phyloP scores from a whole-genome alignment of 2,888 invertebrate species.

The Imbricaverruca yamaguchii region DNA sequence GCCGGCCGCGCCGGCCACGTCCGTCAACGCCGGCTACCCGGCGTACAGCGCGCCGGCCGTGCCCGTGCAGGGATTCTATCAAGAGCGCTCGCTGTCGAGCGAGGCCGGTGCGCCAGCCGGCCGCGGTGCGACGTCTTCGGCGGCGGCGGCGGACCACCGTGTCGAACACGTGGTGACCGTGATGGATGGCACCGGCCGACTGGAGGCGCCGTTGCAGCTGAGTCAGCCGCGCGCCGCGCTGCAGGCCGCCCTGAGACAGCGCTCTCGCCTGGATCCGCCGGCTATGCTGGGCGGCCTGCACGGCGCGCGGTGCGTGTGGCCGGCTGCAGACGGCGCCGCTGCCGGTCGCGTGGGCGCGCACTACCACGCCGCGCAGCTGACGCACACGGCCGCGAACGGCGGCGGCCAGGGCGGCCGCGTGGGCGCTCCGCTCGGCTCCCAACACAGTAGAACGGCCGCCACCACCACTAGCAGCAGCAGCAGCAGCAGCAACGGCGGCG shows the following conservation, averaged over 20 bases:
- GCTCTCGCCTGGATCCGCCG: neutral
- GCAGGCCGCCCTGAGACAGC: constrained; percentile 1
- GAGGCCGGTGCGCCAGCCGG: neutral
- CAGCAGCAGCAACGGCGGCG: neutral
- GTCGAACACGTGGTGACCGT: constrained; percentile 15
- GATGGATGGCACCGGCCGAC: neutral
- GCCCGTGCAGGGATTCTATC: constrained; percentile 3
- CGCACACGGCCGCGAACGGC: neutral
- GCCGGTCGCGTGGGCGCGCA: neutral
- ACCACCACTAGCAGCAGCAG: too few species aligned
- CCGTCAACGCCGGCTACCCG: neutral
- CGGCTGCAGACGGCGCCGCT: neutral
- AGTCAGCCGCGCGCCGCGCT: constrained; percentile 10
- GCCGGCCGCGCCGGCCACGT: neutral
- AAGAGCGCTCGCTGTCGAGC: neutral
- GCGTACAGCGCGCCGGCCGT: neutral
- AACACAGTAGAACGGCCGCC: neutral
- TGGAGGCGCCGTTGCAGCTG: neutral
- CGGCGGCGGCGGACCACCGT: neutral
- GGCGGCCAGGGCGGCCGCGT: too few species aligned
- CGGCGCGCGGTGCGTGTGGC: neutral
- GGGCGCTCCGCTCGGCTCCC: too few species aligned
- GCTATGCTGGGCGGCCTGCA: neutral
- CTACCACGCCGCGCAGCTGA: neutral
- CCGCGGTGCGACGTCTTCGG: neutral